Percentiles rank a stretch among this genome's conserved stretches.
Conservation (phyloP, 2,888 invertebrate species). For the Lycocerus yunnanus region DNA sequence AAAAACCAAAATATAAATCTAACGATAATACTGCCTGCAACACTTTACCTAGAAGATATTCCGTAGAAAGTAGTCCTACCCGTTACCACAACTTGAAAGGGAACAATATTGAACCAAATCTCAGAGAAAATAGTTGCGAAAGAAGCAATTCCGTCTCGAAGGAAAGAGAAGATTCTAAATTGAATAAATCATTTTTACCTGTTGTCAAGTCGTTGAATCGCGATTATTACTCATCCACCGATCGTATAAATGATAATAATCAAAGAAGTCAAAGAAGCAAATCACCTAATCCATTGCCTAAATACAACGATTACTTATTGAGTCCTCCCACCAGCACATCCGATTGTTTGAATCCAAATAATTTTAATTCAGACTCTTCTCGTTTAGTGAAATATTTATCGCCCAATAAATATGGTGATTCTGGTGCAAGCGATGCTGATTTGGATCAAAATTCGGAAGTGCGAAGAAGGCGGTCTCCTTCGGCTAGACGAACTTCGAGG, state of each 20-base stretch:
- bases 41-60: constrained; percentile 56
- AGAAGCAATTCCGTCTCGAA: not conserved
- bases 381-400: constrained; percentile 19
- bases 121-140: not conserved
- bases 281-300: constrained; percentile 11
- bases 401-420: constrained; percentile 22
- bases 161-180: not conserved
- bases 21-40: constrained; percentile 40
- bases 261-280: constrained; percentile 23
- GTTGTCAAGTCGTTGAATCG: constrained; percentile 38
- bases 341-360: constrained; percentile 41
- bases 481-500: constrained; percentile 66
- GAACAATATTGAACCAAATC: constrained; percentile 1
- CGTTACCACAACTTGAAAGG: constrained; percentile 22
- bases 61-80: constrained; percentile 43
- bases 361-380: constrained; percentile 16
- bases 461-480: constrained; percentile 40
- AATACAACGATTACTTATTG: constrained; percentile 24
- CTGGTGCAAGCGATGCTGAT: not conserved
- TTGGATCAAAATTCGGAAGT: constrained; percentile 48
- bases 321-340: constrained; percentile 51
- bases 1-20: constrained; percentile 33
- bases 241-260: constrained; percentile 2
- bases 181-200: constrained; percentile 43
- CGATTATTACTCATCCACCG: not conserved